Evolutionary conservation across 1,140 invertebrate genomes (phyloP), one percentile per base, ranked within the genome.

Genomic region (Scaptomyza pallida): DNA sequence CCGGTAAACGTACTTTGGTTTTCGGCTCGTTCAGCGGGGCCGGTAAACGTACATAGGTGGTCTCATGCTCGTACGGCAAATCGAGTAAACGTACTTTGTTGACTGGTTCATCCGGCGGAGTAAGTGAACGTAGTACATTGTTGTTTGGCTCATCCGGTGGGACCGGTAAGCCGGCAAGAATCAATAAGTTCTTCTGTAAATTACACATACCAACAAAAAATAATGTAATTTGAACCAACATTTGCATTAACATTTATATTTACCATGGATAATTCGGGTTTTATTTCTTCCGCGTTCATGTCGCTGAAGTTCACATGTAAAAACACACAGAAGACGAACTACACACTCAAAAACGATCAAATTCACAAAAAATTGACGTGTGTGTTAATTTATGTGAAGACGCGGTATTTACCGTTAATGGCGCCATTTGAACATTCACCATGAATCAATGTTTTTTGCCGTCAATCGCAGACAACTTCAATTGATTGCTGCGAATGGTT

Each of bases 361-460:
- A n/a, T 63, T 45, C 23, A 35, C 30, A n/a, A 1, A 23, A 54
- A 35, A 45, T 8, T 23, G 5, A 26, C 23, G 6, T 5, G 23
- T 6, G 44, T 21, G 19, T 3, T 3, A 23, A 3, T 61, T 26
- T 19, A 19, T 44, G 1, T 30, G 16, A 15, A 33, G 15, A 30
- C 15, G 40, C 37, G 6, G 40, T 26, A 40, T 30, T 21, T 55
- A 63, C 65, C 65, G 65, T 69, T 69, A 69, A 9, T 33, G 43
- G n/a, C 23, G 21, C 15, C 59, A 69, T 26, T 33, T 69, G 59
- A 6, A 15, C 21, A 8, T 15, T 45, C 26, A n/a, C 1, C 2
- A 54, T 0, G 23, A 6, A 30, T 8, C 26, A 15, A 30, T 26
- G n/a, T 1, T 54, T 17, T 55, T 55, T 6, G 15, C 52, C n/a